Conservation (phyloP, 2,888 invertebrate species). For the Lapara coniferarum region DNA sequence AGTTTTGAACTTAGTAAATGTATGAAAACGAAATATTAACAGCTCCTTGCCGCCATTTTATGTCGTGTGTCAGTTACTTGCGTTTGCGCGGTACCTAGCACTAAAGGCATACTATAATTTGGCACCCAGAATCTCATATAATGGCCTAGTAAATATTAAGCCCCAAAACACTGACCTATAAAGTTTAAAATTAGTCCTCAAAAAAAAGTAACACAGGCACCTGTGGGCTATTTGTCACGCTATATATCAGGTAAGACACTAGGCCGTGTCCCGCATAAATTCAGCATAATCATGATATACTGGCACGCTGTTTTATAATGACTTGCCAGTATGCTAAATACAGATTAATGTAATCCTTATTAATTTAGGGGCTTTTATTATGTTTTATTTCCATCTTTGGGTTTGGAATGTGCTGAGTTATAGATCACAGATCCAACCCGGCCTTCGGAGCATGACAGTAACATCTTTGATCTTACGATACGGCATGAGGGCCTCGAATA, state of each 20-base stretch:
- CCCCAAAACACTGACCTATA: background rate
- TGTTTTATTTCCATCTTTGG: no score
- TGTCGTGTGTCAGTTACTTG: no score
- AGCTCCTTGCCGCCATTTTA: no score
- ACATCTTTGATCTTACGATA: no score
- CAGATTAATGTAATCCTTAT: background rate
- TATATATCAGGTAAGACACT: background rate
- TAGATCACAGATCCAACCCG: background rate
- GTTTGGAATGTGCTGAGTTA: background rate
- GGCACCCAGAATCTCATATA: no score
- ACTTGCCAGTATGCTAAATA: background rate
- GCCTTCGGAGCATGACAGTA: no score
- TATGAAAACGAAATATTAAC: no score
- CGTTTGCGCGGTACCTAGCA: no score
- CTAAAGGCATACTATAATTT: no score
- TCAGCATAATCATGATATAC: slow-evolving; percentile 3
- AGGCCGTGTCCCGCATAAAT: background rate
- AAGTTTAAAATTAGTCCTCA: background rate
- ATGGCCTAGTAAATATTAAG: background rate
- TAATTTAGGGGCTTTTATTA: background rate
- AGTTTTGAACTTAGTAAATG: no score
- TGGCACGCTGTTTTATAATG: slow-evolving; percentile 2
- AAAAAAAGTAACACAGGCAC: background rate
- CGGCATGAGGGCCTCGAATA: no score
- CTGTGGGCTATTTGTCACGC: background rate